Percentiles rank a stretch among this genome's conserved stretches.
These are phyloP conservation scores for Apodemia zela DNA, from an alignment of 2,888 invertebrate species.

Conservation along the genomic window DNA sequence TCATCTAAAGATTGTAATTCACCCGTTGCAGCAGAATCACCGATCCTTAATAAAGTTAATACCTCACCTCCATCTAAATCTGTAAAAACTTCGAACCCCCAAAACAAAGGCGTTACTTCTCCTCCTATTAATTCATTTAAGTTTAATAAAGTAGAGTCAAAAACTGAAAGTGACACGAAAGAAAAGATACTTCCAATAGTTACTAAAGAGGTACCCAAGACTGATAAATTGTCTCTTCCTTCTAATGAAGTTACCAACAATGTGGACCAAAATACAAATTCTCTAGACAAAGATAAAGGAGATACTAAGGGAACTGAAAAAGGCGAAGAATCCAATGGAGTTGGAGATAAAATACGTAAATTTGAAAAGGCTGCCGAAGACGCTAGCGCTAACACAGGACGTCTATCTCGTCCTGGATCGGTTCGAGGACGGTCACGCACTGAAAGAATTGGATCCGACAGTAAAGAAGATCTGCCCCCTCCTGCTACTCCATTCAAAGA, in stretches of 20 bases:
- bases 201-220: constrained; percentile 42
- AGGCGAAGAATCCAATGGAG: constrained; percentile 61
- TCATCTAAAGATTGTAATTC: constrained; percentile 2
- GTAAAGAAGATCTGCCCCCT: constrained; percentile 51
- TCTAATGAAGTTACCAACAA: constrained; percentile 28
- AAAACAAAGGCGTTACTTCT: not conserved
- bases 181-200: constrained; percentile 40
- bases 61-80: constrained; percentile 11
- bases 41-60: constrained; percentile 22
- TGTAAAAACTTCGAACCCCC: not conserved
- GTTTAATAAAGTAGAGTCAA: constrained; percentile 34
- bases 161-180: constrained; percentile 35
- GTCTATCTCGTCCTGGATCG: constrained; percentile 59
- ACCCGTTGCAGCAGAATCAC: constrained; percentile 10
- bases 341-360: constrained; percentile 73
- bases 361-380: constrained; percentile 72
- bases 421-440: constrained; percentile 49
- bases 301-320: constrained; percentile 30
- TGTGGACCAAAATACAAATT: constrained; percentile 26
- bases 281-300: constrained; percentile 24
- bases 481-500: constrained; percentile 63
- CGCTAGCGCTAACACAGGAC: constrained; percentile 48
- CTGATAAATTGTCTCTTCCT: constrained; percentile 41
- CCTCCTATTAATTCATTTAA: constrained; percentile 32
- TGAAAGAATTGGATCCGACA: constrained; percentile 48